phyloP scores from a whole-genome alignment of 2,113 vertebrate genomes.

The Salvelinus alpinus region DNA sequence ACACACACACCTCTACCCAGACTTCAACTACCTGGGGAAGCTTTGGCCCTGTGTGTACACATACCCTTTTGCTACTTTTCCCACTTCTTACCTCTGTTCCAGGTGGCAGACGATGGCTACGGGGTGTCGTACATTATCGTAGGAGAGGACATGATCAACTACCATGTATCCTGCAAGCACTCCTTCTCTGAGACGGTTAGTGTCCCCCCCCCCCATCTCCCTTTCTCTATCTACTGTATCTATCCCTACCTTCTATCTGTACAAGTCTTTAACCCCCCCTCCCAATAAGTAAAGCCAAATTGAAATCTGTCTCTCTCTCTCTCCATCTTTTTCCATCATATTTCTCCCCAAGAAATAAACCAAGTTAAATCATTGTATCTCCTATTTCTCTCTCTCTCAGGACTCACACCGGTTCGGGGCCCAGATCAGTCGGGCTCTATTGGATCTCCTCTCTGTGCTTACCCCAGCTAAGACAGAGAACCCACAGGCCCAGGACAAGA shows the following conservation, averaged over 20 bases:
- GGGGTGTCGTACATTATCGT: slow-evolving; percentile 88
- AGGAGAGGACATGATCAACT: slow-evolving; percentile 84
- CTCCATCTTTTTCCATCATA: no score
- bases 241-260: not conserved
- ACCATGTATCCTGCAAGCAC: slow-evolving; percentile 85
- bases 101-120: slow-evolving; percentile 88
- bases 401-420: not conserved
- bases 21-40: slow-evolving; percentile 85
- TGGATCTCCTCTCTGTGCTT: not conserved
- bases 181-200: slow-evolving; percentile 83
- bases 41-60: slow-evolving; percentile 84
- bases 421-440: not conserved
- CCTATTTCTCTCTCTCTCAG: not conserved
- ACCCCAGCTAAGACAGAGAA: not conserved
- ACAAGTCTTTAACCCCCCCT: no score
- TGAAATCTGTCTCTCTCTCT: no score
- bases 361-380: no score
- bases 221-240: not conserved
- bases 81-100: not conserved
- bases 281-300: no score
- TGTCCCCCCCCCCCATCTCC: not conserved
- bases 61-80: not conserved
- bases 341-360: no score
- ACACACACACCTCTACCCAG: slow-evolving; percentile 55
- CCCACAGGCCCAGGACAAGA: not conserved